These are phyloP conservation scores for Semaprochilodus insignis DNA, from an alignment of 2,797 vertebrate genomes.

Conservation along the genomic window DNA sequence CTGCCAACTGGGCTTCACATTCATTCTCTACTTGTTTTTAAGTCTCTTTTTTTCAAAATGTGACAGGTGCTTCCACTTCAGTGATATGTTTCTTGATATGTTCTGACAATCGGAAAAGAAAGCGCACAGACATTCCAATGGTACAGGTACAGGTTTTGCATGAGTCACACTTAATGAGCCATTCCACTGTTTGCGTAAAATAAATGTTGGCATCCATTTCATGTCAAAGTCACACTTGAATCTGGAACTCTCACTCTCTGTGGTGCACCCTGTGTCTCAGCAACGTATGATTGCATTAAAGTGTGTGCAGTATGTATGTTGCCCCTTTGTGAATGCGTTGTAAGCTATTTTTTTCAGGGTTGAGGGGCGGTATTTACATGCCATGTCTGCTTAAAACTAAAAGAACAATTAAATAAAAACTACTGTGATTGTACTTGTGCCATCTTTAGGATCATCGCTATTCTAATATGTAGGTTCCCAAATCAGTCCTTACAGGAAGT, in stretches of 20 bases:
- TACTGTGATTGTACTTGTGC: neutral
- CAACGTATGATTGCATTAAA: neutral
- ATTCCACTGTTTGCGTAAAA: neutral
- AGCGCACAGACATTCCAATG: slow-evolving; percentile 1
- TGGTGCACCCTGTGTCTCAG: neutral
- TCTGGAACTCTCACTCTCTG: neutral
- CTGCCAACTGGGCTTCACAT: slow-evolving; percentile 19
- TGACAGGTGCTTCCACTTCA: slow-evolving; percentile 6
- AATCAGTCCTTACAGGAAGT: neutral
- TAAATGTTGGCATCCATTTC: no score
- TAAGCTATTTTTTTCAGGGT: no score
- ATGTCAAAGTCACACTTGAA: neutral
- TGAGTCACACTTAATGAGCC: neutral
- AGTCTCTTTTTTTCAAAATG: slow-evolving; percentile 22
- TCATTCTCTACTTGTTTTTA: slow-evolving; percentile 11
- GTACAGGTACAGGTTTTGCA: slow-evolving; percentile 10
- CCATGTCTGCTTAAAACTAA: neutral
- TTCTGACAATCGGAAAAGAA: slow-evolving; percentile 15
- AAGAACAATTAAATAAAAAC: neutral
- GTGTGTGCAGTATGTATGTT: neutral
- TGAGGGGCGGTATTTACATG: neutral
- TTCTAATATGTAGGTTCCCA: neutral
- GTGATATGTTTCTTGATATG: slow-evolving; percentile 29
- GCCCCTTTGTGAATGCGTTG: neutral
- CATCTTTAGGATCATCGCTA: neutral